phyloP scores from a whole-genome alignment of 2,888 invertebrate species.

The Reticulitermes lucifugus region DNA sequence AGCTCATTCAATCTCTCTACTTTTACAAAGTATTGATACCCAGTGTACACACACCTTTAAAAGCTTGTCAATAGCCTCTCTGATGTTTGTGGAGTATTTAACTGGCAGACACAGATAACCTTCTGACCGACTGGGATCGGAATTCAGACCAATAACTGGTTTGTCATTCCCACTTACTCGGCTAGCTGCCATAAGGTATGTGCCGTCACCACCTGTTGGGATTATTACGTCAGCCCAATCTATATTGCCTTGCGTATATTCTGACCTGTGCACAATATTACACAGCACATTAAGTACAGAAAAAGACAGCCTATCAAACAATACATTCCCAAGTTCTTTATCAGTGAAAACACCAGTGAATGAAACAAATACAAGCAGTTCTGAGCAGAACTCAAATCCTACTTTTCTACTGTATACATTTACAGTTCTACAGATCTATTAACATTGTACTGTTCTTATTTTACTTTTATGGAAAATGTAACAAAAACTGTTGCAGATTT shows the following conservation, averaged over 20 bases:
- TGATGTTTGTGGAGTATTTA: slow-evolving; percentile 83
- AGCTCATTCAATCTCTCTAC: no score
- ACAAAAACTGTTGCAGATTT: no score
- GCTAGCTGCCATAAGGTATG: slow-evolving; percentile 93
- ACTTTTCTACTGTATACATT: no score
- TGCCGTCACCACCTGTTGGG: slow-evolving; percentile 96
- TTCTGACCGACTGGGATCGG: slow-evolving; percentile 92
- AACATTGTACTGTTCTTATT: no score
- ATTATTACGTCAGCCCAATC: slow-evolving; percentile 92
- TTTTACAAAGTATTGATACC: no score
- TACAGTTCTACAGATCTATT: no score
- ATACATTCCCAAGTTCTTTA: no score
- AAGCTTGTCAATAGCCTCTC: slow-evolving; percentile 81
- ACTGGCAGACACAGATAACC: slow-evolving; percentile 92
- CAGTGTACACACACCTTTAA: slow-evolving; percentile 70
- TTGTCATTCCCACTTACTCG: slow-evolving; percentile 80
- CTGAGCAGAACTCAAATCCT: no score
- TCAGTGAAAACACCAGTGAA: no score
- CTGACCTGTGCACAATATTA: slow-evolving; percentile 62
- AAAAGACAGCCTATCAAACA: no score
- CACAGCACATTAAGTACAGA: neutral
- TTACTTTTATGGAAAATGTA: no score
- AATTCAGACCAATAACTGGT: slow-evolving; percentile 97
- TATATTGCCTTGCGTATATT: slow-evolving; percentile 76
- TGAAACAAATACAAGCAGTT: no score